A percentile compares a stretch with the other conserved stretches of the same genome.
Evolutionary conservation across 2,797 vertebrate species (phyloP).

Genomic region (Danionella dracula): DNA sequence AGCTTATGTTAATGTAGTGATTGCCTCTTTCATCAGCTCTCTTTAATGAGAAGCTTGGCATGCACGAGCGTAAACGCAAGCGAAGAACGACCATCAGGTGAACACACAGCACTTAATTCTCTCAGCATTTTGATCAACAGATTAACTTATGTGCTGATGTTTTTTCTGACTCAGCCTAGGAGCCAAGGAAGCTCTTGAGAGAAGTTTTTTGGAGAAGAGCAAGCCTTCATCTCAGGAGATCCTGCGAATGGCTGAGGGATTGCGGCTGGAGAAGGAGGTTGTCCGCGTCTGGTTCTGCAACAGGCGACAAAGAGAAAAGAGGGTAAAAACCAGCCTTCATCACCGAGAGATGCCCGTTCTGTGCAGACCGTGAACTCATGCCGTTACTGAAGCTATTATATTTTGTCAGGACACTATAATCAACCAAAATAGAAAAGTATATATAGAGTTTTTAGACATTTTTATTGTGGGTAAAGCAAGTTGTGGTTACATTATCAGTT

Average conservation of each 20-base stretch:
- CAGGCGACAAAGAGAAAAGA: slow-evolving; percentile 91
- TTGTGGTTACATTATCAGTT: no score
- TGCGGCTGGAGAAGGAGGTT: slow-evolving; percentile 97
- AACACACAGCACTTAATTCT: no score
- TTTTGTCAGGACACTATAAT: no score
- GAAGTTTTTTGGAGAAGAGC: slow-evolving; percentile 90
- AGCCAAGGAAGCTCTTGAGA: slow-evolving; percentile 92
- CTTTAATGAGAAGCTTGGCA: slow-evolving; percentile 92
- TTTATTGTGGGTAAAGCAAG: no score
- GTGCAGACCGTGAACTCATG: slow-evolving; percentile 54
- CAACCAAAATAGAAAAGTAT: no score
- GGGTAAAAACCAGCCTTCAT: slow-evolving; percentile 93
- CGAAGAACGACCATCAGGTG: slow-evolving; percentile 98
- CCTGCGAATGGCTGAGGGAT: slow-evolving; percentile 88
- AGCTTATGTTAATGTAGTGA: not conserved
- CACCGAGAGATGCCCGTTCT: slow-evolving; percentile 60
- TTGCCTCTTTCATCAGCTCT: slow-evolving; percentile 69
- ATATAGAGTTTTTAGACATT: no score
- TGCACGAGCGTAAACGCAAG: slow-evolving; percentile 94
- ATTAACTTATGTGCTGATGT: not conserved
- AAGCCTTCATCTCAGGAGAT: slow-evolving; percentile 98
- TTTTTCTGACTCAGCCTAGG: slow-evolving; percentile 72
- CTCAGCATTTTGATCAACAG: slow-evolving; percentile 11
- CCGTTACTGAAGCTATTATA: no score
- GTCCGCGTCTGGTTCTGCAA: slow-evolving; percentile 99